Evolutionary conservation across 1,140 invertebrate species (phyloP), one percentile per base, ranked within the genome.

Genomic region (Rhyacophila brunnea): DNA sequence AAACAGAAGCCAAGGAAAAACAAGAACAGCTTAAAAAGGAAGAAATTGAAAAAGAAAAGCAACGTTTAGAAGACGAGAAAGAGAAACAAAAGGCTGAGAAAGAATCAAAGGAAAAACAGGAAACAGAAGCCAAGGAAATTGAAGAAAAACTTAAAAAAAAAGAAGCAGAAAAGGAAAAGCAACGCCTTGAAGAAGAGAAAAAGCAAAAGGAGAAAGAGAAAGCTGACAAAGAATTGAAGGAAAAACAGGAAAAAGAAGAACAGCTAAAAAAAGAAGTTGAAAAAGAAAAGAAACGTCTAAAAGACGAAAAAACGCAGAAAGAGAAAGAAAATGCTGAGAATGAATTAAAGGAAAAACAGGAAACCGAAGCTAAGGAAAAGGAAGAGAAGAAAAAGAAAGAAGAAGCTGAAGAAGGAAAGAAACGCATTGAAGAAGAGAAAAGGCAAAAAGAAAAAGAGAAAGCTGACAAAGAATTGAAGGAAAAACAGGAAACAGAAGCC

Each of bases 391-490:
- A 47, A 44, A 38, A 17, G 17, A 52, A 48, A 55, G 49, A 36
- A 43, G 64, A 60, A 15, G 11, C 35, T 54, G 50, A 61, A 49
- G n/a, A 38, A 51, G 60, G 54, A 55, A 65, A 53, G 50, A 61
- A 45, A 45, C n/a, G 28, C 28, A 54, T 49, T 34, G 60, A 65
- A 48, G 60, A 59, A 34, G 19, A 62, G 50, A 32, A 23, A n/a
- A 1, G 6, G 23, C 23, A 62, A 47, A 47, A 47, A 14, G 28
- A 54, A 50, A 54, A 60, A 15, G 49, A 67, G 57, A 11, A n/a
- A 40, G 55, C 15, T 19, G 19, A 53, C 57, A 51, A 23, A 23
- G 58, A 66, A 58, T 49, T 64, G 11, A 50, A 63, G 58, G 38
- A 36, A 28, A 19, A 59, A 54, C 2, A 34, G 10, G 23, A 46